Evolutionary conservation across 2,888 invertebrate genomes (phyloP), one percentile per base, ranked within the genome.

Genomic region (Carterocephalus palaemon): DNA sequence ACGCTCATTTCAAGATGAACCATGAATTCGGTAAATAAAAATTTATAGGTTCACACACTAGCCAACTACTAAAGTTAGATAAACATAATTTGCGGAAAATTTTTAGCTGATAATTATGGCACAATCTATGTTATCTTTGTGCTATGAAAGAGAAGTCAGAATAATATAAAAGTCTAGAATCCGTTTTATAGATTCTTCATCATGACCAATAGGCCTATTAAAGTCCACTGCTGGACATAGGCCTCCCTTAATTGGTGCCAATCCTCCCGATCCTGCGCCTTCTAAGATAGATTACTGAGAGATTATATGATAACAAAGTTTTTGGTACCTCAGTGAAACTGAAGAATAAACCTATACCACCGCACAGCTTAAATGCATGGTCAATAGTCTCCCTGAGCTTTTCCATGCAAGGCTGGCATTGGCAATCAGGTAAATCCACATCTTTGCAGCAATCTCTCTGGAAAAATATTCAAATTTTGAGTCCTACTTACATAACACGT

Each of bases 281-380:
- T n/a, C n/a, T n/a, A n/a, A n/a, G n/a, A n/a, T n/a, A n/a, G n/a
- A n/a, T n/a, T n/a, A n/a, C n/a, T n/a, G n/a, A n/a, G n/a, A n/a
- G n/a, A n/a, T n/a, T n/a, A n/a, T n/a, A n/a, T n/a, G n/a, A n/a
- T n/a, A n/a, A n/a, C n/a, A n/a, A n/a, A n/a, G n/a, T n/a, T 10
- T 24, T 26, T 20, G 83, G 88, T 89, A 97, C 98, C 95, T 98
- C 98, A 32, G 97, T 96, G 70, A 98, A 98, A 71, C 97, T 97
- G 88, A 98, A 98, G 88, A 98, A 97, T 15, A 98, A 88, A 45
- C 97, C 97, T 62, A 98, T 93, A 49, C 96, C 96, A 33, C 98
- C 98, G 60, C 95, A 95, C 9, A 95, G 87, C 70, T 95, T 95
- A 68, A 97, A 95, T 1, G 95, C 96, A 71, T 93, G 92, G 66